A percentile compares a stretch with the other conserved stretches of the same genome.
phyloP scores from a whole-genome alignment of 2,113 vertebrate species.

The Craseonycteris thonglongyai region DNA sequence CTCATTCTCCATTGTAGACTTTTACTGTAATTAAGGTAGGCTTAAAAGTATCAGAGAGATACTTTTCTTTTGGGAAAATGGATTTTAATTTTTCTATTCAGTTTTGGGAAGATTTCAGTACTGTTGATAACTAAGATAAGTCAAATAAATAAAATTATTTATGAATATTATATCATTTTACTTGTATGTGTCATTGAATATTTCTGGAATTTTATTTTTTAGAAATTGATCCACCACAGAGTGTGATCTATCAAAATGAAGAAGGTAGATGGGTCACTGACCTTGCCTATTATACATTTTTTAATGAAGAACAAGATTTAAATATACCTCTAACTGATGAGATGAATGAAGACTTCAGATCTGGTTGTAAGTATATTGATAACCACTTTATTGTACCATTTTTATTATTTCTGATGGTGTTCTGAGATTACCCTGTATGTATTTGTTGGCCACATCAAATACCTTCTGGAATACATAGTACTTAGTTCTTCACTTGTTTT shows the following conservation, averaged over 20 bases:
- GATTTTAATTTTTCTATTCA: not conserved
- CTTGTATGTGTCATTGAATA: not conserved
- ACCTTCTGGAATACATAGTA: not conserved
- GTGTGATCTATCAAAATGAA: constrained; percentile 94
- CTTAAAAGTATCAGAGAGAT: not conserved
- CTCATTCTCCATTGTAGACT: not conserved
- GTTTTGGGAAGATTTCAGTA: not conserved
- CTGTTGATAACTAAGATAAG: not conserved
- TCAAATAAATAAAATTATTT: not conserved
- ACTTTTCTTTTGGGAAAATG: not conserved
- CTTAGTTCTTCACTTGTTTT: not conserved
- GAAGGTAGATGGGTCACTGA: constrained; percentile 97
- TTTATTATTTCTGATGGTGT: not conserved
- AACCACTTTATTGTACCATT: not conserved
- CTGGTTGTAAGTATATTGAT: constrained; percentile 82
- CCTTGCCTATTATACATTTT: constrained; percentile 93
- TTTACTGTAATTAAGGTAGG: not conserved
- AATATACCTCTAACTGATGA: constrained; percentile 65
- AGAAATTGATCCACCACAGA: constrained; percentile 78
- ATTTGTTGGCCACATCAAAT: not conserved
- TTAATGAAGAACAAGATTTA: constrained; percentile 83
- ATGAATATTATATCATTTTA: constrained; percentile 15
- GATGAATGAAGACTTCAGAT: constrained; percentile 87
- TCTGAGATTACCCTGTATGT: not conserved
- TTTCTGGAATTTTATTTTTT: constrained; percentile 58